phyloP scores from a whole-genome alignment of 1,140 invertebrate genomes.

The Drosophila asahinai region DNA sequence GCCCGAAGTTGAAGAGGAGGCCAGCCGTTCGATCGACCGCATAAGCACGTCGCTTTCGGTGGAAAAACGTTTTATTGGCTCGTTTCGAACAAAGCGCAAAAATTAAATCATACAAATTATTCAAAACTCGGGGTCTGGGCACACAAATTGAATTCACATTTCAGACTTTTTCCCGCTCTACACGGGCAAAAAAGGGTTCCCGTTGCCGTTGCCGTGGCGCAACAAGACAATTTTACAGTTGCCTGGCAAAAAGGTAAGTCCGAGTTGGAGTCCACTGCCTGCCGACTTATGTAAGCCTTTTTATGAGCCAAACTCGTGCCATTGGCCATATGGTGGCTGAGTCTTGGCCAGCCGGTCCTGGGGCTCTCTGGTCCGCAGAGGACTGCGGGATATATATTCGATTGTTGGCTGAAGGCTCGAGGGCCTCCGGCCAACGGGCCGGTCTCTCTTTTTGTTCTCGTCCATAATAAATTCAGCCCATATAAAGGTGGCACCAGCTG shows the following conservation, averaged over 20 bases:
- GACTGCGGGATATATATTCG: constrained; percentile 52
- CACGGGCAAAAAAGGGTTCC: constrained; percentile 66
- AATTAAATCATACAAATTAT: constrained; percentile 82
- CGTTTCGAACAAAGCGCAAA: constrained; percentile 61
- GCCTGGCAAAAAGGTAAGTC: constrained; percentile 77
- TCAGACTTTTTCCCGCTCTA: constrained; percentile 28
- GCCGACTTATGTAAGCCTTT: constrained; percentile 74
- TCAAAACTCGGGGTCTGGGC: constrained; percentile 58
- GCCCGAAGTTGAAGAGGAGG: constrained; percentile 6
- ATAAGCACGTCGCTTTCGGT: constrained; percentile 60
- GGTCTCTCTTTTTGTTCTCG: constrained; percentile 64
- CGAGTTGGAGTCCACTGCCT: constrained; percentile 10
- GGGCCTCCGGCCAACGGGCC: constrained; percentile 42
- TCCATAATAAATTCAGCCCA: constrained; percentile 80
- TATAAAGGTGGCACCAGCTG: constrained; percentile 82
- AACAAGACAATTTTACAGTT: constrained; percentile 82
- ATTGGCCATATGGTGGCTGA: constrained; percentile 76
- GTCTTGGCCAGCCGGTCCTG: constrained; percentile 16
- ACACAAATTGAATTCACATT: constrained; percentile 78
- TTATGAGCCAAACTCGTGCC: constrained; percentile 79
- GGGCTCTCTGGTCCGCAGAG: constrained; percentile 42
- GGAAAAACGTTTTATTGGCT: constrained; percentile 67
- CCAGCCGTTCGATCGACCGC: constrained; percentile 51
- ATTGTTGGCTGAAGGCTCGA: constrained; percentile 12
- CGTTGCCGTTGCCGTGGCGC: constrained; percentile 23